A percentile compares a stretch with the other conserved stretches of the same genome.
phyloP scores from a whole-genome alignment of 1,140 invertebrate genomes.

The Gyrodactylus salaris region DNA sequence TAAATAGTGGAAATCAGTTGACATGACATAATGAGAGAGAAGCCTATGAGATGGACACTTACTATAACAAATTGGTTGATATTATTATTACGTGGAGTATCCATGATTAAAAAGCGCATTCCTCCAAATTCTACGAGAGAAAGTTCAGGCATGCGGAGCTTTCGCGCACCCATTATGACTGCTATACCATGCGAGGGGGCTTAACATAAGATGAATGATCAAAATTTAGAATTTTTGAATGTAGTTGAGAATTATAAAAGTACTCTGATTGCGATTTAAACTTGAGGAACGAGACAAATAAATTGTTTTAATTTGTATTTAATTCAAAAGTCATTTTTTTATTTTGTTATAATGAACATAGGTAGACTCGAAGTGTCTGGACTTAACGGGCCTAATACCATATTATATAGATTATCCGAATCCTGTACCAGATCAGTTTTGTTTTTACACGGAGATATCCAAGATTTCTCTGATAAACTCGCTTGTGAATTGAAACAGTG shows the following conservation, averaged over 20 bases:
- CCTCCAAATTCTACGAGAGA: background rate
- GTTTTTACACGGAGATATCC: background rate
- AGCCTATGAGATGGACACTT: background rate
- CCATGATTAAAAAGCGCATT: slow-evolving; percentile 5
- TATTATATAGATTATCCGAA: background rate
- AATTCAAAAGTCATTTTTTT: too few species aligned
- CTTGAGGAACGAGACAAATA: background rate
- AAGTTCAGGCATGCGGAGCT: background rate
- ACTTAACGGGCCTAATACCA: background rate
- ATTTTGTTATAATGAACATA: too few species aligned
- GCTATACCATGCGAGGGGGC: background rate
- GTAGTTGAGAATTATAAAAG: background rate
- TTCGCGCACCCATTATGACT: background rate
- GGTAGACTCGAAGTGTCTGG: too few species aligned
- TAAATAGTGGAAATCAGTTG: background rate
- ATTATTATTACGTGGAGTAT: background rate
- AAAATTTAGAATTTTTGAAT: background rate
- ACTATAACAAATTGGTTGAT: background rate
- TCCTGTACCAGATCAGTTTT: background rate
- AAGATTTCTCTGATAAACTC: background rate
- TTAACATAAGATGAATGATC: background rate
- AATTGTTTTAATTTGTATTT: background rate
- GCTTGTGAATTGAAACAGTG: background rate
- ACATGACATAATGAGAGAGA: background rate
- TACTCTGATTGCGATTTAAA: background rate